Evolutionary conservation across 2,888 invertebrate species (phyloP).

Genomic region (Panorpa germanica): DNA sequence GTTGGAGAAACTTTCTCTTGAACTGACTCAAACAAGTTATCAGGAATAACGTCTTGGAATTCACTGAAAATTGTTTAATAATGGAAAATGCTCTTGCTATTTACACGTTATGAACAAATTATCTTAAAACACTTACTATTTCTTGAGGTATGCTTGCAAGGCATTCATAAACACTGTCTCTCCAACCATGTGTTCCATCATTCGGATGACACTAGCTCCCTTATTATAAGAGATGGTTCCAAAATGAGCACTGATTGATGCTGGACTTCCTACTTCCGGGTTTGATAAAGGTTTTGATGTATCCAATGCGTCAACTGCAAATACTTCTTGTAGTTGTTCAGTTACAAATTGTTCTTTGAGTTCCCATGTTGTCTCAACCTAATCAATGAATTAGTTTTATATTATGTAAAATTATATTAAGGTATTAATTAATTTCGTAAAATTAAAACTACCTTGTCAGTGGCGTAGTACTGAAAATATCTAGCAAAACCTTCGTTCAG

Average conservation of each 20-base stretch:
- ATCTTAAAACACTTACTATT: constrained; percentile 24
- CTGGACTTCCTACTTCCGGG: constrained; percentile 31
- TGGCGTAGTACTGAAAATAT: constrained; percentile 51
- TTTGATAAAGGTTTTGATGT: constrained; percentile 38
- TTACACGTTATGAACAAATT: neutral
- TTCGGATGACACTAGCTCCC: constrained; percentile 42
- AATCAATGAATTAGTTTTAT: constrained; percentile 11
- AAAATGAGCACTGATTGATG: constrained; percentile 39
- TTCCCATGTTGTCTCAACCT: constrained; percentile 44
- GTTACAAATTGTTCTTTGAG: constrained; percentile 48
- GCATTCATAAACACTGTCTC: constrained; percentile 29
- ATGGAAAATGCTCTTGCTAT: neutral
- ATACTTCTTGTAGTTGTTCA: constrained; percentile 44
- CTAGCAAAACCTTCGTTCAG: constrained; percentile 50
- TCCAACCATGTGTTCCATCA: constrained; percentile 45
- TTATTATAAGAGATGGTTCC: constrained; percentile 49
- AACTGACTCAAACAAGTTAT: constrained; percentile 16
- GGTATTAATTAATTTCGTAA: constrained; percentile 19
- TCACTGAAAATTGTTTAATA: constrained; percentile 13
- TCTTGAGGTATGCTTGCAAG: constrained; percentile 31
- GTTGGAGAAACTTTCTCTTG: constrained; percentile 9
- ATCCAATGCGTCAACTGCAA: constrained; percentile 35
- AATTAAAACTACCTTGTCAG: constrained; percentile 26
- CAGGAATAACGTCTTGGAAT: constrained; percentile 14
- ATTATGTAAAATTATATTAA: neutral